Conservation (phyloP, 2,888 invertebrate species). For the Rhimphoctona megacephalus region DNA sequence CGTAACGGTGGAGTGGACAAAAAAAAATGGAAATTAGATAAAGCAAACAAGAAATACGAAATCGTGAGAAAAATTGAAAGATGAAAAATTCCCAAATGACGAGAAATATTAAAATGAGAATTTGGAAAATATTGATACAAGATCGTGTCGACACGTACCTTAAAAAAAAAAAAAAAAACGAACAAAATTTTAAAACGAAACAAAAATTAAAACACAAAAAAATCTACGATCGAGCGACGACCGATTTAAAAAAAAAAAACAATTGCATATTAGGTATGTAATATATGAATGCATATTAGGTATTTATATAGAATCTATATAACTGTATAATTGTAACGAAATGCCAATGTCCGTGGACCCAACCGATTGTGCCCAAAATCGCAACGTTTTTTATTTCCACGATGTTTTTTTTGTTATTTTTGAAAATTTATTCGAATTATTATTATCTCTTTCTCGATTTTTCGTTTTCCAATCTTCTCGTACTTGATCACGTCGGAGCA, state of each 20-base stretch:
- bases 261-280: constrained; percentile 84
- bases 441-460: background rate
- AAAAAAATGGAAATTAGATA: constrained; percentile 20
- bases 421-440: background rate
- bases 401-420: background rate
- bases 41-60: background rate
- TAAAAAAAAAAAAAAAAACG: constrained; percentile 35
- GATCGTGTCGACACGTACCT: constrained; percentile 44
- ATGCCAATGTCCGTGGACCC: constrained; percentile 83
- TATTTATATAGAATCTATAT: constrained; percentile 85
- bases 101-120: constrained; percentile 16
- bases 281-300: constrained; percentile 84
- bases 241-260: constrained; percentile 78
- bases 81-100: background rate
- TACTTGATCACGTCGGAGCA: constrained; percentile 2
- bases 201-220: constrained; percentile 57
- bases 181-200: constrained; percentile 36
- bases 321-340: constrained; percentile 84
- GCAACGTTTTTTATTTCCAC: constrained; percentile 57
- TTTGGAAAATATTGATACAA: constrained; percentile 23
- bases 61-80: constrained; percentile 20
- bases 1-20: constrained; percentile 42
- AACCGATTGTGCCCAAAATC: constrained; percentile 75
- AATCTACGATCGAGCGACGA: constrained; percentile 80
- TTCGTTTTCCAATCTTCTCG: background rate